phyloP scores from a whole-genome alignment of 2,888 invertebrate species.

The Plebejus anna region DNA sequence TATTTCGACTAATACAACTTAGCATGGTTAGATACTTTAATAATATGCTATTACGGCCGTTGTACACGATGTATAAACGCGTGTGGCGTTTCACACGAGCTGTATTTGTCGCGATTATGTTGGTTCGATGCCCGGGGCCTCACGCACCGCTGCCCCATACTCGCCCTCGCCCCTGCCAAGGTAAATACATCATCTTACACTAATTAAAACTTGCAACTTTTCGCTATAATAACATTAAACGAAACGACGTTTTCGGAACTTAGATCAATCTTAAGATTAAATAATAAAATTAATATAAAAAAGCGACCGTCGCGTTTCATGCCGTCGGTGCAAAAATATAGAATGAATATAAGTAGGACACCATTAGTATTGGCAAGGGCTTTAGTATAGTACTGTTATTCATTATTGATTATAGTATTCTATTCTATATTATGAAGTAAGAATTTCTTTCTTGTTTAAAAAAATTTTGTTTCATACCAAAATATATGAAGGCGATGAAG shows the following conservation, averaged over 20 bases:
- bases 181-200: slow-evolving; percentile 18
- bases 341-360: background rate
- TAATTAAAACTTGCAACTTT: slow-evolving; percentile 2
- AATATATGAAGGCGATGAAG: no score
- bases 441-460: no score
- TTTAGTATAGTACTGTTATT: no score
- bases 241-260: background rate
- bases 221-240: background rate
- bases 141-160: slow-evolving; percentile 51
- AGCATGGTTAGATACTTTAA: background rate
- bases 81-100: slow-evolving; percentile 65
- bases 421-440: no score
- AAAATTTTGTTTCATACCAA: no score
- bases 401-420: no score
- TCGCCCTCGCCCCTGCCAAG: slow-evolving; percentile 34
- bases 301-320: background rate
- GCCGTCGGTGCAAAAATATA: background rate
- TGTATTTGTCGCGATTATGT: slow-evolving; percentile 60
- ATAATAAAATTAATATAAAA: background rate
- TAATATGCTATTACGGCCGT: background rate
- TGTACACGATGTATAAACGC: slow-evolving; percentile 39
- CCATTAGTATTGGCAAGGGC: no score
- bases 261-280: background rate
- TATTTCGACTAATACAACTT: background rate
- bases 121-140: slow-evolving; percentile 50